Base-by-base conservation (phyloP, 2,797 vertebrate genomes). In the Echeneis naucrates region DNA sequence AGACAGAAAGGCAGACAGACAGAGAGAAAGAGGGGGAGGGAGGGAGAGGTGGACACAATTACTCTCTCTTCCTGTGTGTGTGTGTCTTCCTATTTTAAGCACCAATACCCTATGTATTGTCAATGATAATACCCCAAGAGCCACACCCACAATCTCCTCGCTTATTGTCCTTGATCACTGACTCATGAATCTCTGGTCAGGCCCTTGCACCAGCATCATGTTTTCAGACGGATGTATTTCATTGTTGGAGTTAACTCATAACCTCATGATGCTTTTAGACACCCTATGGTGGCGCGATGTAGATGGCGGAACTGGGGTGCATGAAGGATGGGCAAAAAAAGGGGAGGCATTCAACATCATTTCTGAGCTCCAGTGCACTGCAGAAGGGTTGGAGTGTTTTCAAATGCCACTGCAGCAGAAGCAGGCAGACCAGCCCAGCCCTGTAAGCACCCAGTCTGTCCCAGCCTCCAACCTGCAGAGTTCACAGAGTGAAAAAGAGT, bases 351-450 rank as follows among this genome's bases (percentile, higher is more conserved):
- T 88, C 82, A 78, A 69, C 87, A 92, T 85, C 88, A 83, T 76
- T 78, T 78, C 78, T 75, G 77, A 61, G 78, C 74, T 85, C 68
- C 85, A 82, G 85, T 82, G 72, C 88, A 88, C 89, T 92, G 93
- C 94, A 94, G 93, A 88, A 89, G 55, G 61, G 79, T 83, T 93
- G 90, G 86, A 91, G 72, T 70, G 75, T 71, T 89, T 91, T 93
- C 86, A 92, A 91, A 86, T 80, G 75, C 79, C 86, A 89, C 87
- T 93, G 92, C 92, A 92, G 92, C 74, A 91, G 83, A 85, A 84
- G 62, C 59, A 73, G 72, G 74, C 58, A 62, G 75, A 78, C 51
- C 6, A 75, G 73, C 82, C 80, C 79, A 85, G 84, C 72, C 82
- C 80, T 86, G 65, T 65, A 53, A 32, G 68, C 23, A 33, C 33